A percentile compares a stretch with the other conserved stretches of the same genome.
Evolutionary conservation across 1,140 invertebrate species (phyloP).

Genomic region (Magallana angulata): DNA sequence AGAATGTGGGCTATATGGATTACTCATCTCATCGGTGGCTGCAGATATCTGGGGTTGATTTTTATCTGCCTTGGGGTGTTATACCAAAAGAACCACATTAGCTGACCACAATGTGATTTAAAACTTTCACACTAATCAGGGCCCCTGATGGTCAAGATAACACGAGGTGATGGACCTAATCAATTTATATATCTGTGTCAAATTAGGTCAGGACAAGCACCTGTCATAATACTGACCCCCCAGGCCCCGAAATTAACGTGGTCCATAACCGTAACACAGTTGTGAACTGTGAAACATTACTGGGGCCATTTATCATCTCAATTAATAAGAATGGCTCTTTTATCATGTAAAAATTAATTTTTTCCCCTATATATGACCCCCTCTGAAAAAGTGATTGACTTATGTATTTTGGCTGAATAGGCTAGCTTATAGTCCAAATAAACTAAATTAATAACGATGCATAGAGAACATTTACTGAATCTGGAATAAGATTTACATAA

Average conservation of each 20-base stretch:
- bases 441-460: too few species aligned
- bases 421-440: too few species aligned
- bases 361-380: neutral
- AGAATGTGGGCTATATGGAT: too few species aligned
- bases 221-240: neutral
- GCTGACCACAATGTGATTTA: neutral
- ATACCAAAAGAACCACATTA: neutral
- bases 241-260: neutral
- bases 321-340: neutral
- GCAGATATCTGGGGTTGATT: neutral
- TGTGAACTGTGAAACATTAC: neutral
- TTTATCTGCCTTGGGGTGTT: neutral
- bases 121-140: neutral
- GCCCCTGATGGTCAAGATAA: neutral
- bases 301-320: neutral
- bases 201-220: slow-evolving; percentile 1
- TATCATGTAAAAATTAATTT: neutral
- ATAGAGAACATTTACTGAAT: too few species aligned
- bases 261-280: neutral
- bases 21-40: too few species aligned
- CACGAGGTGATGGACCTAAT: neutral
- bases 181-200: neutral
- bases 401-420: too few species aligned
- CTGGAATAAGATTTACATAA: neutral
- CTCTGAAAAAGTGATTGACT: too few species aligned